Conservation (phyloP, 2,797 vertebrate species). For the Babyrousa celebensis region DNA sequence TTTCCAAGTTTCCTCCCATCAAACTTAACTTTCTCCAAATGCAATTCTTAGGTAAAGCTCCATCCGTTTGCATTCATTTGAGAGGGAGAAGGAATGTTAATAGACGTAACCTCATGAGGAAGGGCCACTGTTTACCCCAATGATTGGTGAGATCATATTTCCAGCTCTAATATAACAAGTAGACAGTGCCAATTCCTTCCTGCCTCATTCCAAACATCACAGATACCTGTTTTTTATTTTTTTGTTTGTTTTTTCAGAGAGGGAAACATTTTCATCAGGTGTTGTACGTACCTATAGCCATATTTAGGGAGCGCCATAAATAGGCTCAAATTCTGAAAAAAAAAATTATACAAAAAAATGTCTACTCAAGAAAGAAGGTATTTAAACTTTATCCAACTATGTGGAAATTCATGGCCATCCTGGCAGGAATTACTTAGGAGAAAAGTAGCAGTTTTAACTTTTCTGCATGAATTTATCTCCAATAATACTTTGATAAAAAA, state of each 20-base stretch:
- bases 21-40: not conserved
- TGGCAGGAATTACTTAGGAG: not conserved
- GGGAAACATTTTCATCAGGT: not conserved
- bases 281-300: not conserved
- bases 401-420: not conserved
- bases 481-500: conserved; percentile 45
- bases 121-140: not conserved
- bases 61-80: not conserved
- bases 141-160: not conserved
- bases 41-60: not conserved
- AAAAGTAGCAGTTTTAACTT: not conserved
- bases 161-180: not conserved
- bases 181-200: not conserved
- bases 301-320: not conserved
- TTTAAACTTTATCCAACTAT: not conserved
- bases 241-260: not conserved
- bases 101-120: not conserved
- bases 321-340: not conserved
- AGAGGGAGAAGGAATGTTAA: not conserved
- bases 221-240: not conserved
- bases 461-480: conserved; percentile 33
- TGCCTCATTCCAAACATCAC: not conserved
- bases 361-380: conserved; percentile 5
- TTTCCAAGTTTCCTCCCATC: not conserved
- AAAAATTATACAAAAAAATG: not conserved